Conservation (phyloP, 2,888 invertebrate genomes). For the Hypomecis punctinalis region DNA sequence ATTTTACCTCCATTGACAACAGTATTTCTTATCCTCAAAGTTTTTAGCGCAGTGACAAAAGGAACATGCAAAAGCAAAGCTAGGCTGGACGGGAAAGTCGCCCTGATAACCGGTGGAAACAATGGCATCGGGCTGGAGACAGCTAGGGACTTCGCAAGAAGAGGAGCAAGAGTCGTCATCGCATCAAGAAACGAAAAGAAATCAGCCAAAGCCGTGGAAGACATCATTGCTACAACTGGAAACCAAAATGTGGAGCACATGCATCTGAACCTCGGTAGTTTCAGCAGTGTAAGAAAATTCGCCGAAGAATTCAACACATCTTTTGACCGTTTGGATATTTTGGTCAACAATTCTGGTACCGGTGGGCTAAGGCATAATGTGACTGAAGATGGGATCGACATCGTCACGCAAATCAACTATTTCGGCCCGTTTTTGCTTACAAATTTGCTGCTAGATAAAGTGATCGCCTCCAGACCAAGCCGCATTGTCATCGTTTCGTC, state of each 20-base stretch:
- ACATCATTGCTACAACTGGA: conserved; percentile 88
- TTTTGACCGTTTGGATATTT: conserved; percentile 82
- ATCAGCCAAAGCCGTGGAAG: conserved; percentile 88
- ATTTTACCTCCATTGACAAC: background rate
- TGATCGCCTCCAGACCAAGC: conserved; percentile 69
- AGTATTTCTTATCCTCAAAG: conserved; percentile 12
- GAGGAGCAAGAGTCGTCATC: conserved; percentile 89
- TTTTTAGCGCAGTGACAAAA: conserved; percentile 33
- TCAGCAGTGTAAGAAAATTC: conserved; percentile 84
- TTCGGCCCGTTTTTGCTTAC: conserved; percentile 90
- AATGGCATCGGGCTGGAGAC: conserved; percentile 93
- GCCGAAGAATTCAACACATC: conserved; percentile 83
- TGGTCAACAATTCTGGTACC: conserved; percentile 87
- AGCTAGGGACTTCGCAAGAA: conserved; percentile 87
- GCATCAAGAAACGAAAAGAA: conserved; percentile 90
- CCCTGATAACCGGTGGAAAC: conserved; percentile 92
- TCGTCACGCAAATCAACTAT: conserved; percentile 88
- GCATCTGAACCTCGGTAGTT: conserved; percentile 78
- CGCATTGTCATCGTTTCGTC: conserved; percentile 78
- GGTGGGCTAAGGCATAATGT: conserved; percentile 60
- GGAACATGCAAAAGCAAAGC: conserved; percentile 62
- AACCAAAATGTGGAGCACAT: conserved; percentile 88
- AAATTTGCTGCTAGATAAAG: conserved; percentile 83
- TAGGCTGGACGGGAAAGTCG: conserved; percentile 83
- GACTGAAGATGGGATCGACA: conserved; percentile 86